phyloP scores from a whole-genome alignment of 2,797 vertebrate genomes.

The Denticeps clupeoides region DNA sequence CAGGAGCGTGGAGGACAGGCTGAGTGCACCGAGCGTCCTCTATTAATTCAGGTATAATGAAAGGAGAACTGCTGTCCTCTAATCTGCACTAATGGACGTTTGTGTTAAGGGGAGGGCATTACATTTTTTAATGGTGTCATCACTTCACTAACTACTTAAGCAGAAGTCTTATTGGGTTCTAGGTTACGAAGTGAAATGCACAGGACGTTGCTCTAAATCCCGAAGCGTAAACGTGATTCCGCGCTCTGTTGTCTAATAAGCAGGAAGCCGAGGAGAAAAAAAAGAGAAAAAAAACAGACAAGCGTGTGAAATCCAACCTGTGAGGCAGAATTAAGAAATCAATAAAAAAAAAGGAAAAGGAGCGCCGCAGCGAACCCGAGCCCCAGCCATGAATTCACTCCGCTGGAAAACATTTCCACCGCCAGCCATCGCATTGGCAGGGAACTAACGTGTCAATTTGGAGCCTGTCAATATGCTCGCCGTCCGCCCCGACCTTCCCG shows the following conservation, averaged over 20 bases:
- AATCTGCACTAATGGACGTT: too few species aligned
- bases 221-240: neutral
- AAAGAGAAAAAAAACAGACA: neutral
- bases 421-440: neutral
- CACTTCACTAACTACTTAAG: too few species aligned
- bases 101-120: too few species aligned
- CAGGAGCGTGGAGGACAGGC: too few species aligned
- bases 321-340: constrained; percentile 1
- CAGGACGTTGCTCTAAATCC: too few species aligned
- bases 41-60: too few species aligned
- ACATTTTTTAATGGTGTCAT: too few species aligned
- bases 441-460: neutral
- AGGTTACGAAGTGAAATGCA: too few species aligned
- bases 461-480: neutral
- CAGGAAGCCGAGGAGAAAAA: neutral
- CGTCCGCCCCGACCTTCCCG: neutral
- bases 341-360: neutral
- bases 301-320: neutral
- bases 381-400: constrained; percentile 5
- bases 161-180: too few species aligned
- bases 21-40: too few species aligned
- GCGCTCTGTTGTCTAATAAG: too few species aligned
- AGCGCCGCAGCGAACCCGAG: neutral
- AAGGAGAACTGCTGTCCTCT: too few species aligned
- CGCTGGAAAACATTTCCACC: neutral